Base-by-base conservation (phyloP, 2,888 invertebrate species). In the Emmelina monodactyla region DNA sequence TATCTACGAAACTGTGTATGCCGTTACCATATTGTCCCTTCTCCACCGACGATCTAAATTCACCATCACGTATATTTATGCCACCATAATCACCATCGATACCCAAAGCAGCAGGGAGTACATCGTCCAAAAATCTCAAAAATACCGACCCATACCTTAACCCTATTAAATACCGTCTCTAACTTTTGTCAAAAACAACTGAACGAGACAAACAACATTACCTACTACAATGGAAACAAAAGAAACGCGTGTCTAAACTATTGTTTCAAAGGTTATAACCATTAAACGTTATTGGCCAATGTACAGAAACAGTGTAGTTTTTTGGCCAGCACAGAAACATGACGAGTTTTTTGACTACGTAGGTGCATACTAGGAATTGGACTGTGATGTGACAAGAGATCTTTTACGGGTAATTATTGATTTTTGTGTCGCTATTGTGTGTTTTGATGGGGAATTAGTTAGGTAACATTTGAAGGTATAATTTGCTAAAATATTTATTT, bases 211-310 rank as follows among this genome's bases (percentile, higher is more conserved):
- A 53, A 59, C 57, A 53, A 66, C 67, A 71, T 73, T 67, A 65
- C 57, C 51, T 46, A 50, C 29, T 54, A 72, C 65, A 68, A 67
- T 61, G 53, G 53, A 46, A 44, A 64, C 57, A 63, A 62, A 44
- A 39, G 42, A 30, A 40, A 51, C 50, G 59, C 48, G 56, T 58
- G 54, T 56, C 50, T 39, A 32, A 37, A 36, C 47, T 54, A 56
- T 75, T 76, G 72, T 75, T 71, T 57, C 51, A 42, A 54, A 51
- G 54, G 56, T 60, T 63, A 66, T 25, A 10, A 72, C 72, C 75
- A 75, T 75, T 75, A 64, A 68, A 71, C 9, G 51, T 59, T 66
- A 57, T 50, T 46, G 32, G 33, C 22, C 6, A 12, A 19, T 45
- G 5, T 10, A n/a, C 43, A 48, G 37, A 70, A 67, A 48, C n/a